phyloP scores from a whole-genome alignment of 2,113 vertebrate species.

The Nerophis lumbriciformis region DNA sequence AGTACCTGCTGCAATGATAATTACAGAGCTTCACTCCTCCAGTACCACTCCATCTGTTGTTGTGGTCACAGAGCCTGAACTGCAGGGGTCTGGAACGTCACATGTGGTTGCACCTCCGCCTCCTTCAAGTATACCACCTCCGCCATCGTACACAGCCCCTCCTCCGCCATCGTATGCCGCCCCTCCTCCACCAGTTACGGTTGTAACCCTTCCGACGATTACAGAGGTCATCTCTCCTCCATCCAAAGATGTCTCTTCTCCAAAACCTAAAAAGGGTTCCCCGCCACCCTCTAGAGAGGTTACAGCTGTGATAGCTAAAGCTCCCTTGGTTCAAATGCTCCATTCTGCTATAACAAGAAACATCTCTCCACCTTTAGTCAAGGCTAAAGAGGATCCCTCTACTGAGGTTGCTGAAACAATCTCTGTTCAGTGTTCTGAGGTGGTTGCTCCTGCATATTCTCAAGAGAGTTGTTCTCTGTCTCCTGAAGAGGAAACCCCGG shows the following conservation, averaged over 20 bases:
- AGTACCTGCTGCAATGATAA: neutral
- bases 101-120: conserved; percentile 11
- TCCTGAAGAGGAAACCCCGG: conserved; percentile 7
- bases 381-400: neutral
- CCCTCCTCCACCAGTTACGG: conserved; percentile 36
- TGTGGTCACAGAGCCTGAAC: conserved; percentile 13
- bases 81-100: conserved; percentile 15
- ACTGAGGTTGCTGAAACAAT: conserved; percentile 3
- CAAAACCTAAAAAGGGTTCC: neutral
- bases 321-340: neutral
- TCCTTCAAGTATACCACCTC: conserved; percentile 45
- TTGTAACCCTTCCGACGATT: neutral
- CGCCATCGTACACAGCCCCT: conserved; percentile 50
- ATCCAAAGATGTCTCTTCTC: conserved; percentile 2
- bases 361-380: neutral
- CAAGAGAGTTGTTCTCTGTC: conserved; percentile 8
- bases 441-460: conserved; percentile 8
- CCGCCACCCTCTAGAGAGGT: neutral
- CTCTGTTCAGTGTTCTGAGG: conserved; percentile 5
- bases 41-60: neutral
- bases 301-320: neutral
- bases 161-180: conserved; percentile 52
- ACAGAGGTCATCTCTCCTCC: conserved; percentile 2
- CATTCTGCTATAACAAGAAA: conserved; percentile 1
- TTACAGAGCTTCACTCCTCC: neutral